Conservation (phyloP, 2,888 invertebrate genomes). For the Xanthorhoe spadicearia region DNA sequence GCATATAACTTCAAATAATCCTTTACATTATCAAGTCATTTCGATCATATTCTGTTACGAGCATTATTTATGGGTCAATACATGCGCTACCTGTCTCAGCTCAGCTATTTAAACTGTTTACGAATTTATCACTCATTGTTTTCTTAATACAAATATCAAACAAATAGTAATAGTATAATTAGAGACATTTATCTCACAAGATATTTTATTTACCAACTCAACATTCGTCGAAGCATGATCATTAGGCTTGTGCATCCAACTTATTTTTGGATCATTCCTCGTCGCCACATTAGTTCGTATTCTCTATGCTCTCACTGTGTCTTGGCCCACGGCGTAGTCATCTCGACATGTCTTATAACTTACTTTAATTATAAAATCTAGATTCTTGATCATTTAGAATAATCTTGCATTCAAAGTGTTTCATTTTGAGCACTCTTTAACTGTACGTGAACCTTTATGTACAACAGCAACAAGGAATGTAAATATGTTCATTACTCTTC, state of each 20-base stretch:
- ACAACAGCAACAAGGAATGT: constrained; percentile 14
- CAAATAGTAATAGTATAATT: constrained; percentile 26
- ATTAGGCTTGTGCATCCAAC: constrained; percentile 41
- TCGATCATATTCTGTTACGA: background rate
- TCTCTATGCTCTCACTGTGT: constrained; percentile 35
- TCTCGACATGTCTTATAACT: constrained; percentile 14
- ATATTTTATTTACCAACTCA: constrained; percentile 40
- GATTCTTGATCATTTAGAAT: constrained; percentile 24
- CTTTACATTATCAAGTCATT: constrained; percentile 7
- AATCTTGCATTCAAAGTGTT: constrained; percentile 3
- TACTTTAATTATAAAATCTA: constrained; percentile 16
- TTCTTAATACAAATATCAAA: constrained; percentile 19
- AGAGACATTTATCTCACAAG: constrained; percentile 24
- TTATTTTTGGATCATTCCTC: constrained; percentile 69
- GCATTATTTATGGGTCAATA: background rate
- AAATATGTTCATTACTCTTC: constrained; percentile 15
- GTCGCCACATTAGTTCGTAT: constrained; percentile 57
- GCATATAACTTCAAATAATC: constrained; percentile 4
- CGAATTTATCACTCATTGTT: constrained; percentile 13
- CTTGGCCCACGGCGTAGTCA: constrained; percentile 15
- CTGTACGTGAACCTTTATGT: constrained; percentile 24
- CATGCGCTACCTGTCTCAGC: background rate
- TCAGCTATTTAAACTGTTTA: background rate
- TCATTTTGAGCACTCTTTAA: constrained; percentile 8
- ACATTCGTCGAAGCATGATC: constrained; percentile 36